A percentile compares a stretch with the other conserved stretches of the same genome.
Evolutionary conservation across 2,797 vertebrate genomes (phyloP).

Genomic region (Zalophus californianus): DNA sequence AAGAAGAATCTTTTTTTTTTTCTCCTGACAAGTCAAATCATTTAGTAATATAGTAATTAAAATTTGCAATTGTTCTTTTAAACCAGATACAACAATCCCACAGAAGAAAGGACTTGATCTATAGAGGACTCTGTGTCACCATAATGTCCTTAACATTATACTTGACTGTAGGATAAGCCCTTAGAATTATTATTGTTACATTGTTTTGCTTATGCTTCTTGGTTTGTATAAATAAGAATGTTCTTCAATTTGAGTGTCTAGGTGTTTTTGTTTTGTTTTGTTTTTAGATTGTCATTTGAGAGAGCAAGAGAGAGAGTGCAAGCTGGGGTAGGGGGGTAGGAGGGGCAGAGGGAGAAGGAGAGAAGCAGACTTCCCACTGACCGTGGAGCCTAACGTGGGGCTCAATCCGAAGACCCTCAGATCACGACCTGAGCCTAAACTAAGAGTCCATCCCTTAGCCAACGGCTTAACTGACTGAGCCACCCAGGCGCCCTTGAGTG

Average conservation of each 20-base stretch:
- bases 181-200: not conserved
- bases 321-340: too few species aligned
- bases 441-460: not conserved
- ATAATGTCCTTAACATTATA: not conserved
- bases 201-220: not conserved
- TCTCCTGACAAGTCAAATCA: not conserved
- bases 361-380: not conserved
- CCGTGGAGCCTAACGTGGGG: not conserved
- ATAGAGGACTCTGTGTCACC: not conserved
- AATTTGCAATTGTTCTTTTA: not conserved
- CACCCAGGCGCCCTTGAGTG: not conserved
- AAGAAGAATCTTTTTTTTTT: not conserved
- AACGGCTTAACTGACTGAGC: not conserved
- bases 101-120: not conserved
- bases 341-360: not conserved
- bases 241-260: not conserved
- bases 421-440: not conserved
- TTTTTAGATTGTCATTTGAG: not conserved
- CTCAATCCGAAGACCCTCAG: not conserved
- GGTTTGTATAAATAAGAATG: slow-evolving; percentile 12
- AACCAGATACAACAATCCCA: not conserved
- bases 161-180: not conserved
- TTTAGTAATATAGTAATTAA: not conserved
- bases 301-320: not conserved
- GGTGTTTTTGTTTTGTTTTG: not conserved